Evolutionary conservation across 2,888 invertebrate species (phyloP).

Genomic region (Agonum fuliginosum): DNA sequence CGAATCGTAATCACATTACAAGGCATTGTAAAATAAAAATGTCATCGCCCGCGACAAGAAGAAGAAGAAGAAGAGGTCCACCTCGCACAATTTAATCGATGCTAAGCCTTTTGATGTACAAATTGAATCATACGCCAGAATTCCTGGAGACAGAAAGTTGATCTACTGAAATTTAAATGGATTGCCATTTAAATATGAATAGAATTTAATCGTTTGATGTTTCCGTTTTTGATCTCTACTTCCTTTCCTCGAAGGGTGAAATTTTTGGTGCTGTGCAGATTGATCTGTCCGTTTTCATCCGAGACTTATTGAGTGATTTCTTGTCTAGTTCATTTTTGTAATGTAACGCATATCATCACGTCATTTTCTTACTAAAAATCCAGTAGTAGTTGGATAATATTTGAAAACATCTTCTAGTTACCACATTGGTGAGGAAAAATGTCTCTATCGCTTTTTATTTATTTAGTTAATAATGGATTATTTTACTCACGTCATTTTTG

Average conservation of each 20-base stretch:
- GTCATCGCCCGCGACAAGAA: not conserved
- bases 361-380: no score
- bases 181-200: slow-evolving; percentile 59
- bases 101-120: slow-evolving; percentile 52
- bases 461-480: no score
- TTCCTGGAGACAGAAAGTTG: slow-evolving; percentile 57
- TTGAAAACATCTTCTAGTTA: no score
- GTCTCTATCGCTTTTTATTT: no score
- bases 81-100: slow-evolving; percentile 52
- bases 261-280: slow-evolving; percentile 1
- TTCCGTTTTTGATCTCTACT: slow-evolving; percentile 49
- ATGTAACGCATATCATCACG: no score
- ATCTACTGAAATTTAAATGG: slow-evolving; percentile 56
- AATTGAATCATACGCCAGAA: slow-evolving; percentile 53
- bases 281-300: no score
- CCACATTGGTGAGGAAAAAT: no score
- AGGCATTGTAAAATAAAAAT: slow-evolving; percentile 45
- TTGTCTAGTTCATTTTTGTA: no score
- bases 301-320: no score
- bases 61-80: not conserved
- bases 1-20: slow-evolving; percentile 47
- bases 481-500: no score
- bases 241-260: slow-evolving; percentile 6
- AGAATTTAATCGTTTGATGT: slow-evolving; percentile 58
- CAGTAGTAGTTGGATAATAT: no score